These are phyloP conservation scores for Orcinus orca DNA, from an alignment of 2,113 vertebrate species.

Conservation along the genomic window DNA sequence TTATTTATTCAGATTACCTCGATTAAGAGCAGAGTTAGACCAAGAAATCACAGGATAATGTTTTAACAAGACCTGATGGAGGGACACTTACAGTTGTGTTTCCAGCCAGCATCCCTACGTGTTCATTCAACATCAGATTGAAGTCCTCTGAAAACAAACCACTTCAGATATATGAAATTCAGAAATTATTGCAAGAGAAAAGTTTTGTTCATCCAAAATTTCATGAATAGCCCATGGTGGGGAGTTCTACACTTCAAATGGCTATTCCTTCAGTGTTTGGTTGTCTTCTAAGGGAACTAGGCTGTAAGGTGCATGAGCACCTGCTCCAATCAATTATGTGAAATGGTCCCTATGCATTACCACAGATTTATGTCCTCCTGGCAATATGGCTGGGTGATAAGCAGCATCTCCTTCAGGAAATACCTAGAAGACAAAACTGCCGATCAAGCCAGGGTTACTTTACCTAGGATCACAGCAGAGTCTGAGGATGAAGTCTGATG, in stretches of 20 bases:
- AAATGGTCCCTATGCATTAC: background rate
- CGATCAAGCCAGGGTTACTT: background rate
- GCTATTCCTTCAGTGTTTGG: background rate
- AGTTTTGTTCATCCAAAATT: background rate
- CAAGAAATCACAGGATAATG: background rate
- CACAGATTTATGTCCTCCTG: background rate
- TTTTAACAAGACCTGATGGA: background rate
- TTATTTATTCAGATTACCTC: background rate
- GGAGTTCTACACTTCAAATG: background rate
- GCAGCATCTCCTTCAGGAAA: background rate
- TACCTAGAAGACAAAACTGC: slow-evolving; percentile 14
- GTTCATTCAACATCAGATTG: background rate
- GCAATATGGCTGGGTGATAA: background rate
- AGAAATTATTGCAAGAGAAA: background rate
- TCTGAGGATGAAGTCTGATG: background rate
- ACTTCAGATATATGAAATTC: background rate
- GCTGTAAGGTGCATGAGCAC: background rate
- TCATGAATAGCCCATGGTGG: background rate
- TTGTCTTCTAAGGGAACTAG: background rate
- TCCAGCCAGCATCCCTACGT: too few species aligned
- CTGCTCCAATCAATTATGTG: background rate
- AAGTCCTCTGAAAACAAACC: background rate
- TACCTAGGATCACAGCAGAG: background rate
- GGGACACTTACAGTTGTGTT: background rate
- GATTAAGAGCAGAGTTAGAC: background rate